These are phyloP conservation scores for Synanthedon vespiformis DNA, from an alignment of 2,888 invertebrate species.

Conservation along the genomic window DNA sequence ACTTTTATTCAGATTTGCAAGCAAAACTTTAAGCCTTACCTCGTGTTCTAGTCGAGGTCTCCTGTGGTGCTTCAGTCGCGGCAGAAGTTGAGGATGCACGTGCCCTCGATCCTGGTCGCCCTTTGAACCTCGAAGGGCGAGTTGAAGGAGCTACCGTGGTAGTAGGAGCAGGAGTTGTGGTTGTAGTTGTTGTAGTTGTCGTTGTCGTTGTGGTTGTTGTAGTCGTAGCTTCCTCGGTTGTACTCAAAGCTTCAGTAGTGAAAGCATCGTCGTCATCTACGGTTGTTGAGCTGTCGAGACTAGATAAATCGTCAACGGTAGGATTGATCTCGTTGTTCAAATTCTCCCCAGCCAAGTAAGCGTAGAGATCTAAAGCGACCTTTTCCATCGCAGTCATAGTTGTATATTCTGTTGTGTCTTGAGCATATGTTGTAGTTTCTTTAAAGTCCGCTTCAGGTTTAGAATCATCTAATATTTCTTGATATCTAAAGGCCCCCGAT, in stretches of 20 bases:
- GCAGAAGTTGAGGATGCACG: constrained; percentile 53
- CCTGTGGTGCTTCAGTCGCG: constrained; percentile 53
- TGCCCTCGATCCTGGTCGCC: constrained; percentile 49
- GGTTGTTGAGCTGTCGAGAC: constrained; percentile 48
- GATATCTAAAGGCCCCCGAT: constrained; percentile 40
- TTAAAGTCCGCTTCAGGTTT: constrained; percentile 54
- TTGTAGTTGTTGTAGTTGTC: constrained; percentile 70
- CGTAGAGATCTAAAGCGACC: constrained; percentile 85
- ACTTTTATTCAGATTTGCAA: neutral
- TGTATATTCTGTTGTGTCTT: constrained; percentile 72
- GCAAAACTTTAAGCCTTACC: constrained; percentile 28
- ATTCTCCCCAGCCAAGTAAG: constrained; percentile 77
- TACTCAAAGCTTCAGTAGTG: constrained; percentile 58
- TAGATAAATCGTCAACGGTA: constrained; percentile 31
- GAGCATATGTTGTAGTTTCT: constrained; percentile 48
- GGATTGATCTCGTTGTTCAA: constrained; percentile 70
- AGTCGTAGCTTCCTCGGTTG: constrained; percentile 63
- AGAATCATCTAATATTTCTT: constrained; percentile 53
- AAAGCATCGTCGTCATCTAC: constrained; percentile 41
- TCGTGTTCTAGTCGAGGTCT: constrained; percentile 60
- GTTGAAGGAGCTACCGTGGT: constrained; percentile 53
- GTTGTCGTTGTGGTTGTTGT: constrained; percentile 58
- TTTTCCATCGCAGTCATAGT: constrained; percentile 81
- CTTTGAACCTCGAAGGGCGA: constrained; percentile 56
- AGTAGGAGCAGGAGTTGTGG: constrained; percentile 67